These are phyloP conservation scores for Xenopus laevis DNA, from an alignment of 2,113 vertebrate species.

Conservation along the genomic window DNA sequence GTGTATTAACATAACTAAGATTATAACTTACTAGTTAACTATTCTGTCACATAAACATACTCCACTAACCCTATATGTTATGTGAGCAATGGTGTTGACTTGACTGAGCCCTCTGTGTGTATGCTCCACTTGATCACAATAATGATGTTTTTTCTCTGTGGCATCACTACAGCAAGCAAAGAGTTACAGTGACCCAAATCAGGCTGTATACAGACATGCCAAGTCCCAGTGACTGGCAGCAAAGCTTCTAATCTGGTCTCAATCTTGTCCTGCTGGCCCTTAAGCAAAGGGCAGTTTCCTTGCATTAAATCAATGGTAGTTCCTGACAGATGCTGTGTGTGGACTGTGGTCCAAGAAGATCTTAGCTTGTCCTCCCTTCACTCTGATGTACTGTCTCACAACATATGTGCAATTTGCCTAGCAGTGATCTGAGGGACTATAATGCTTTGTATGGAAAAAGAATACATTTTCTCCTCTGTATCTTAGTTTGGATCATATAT, in stretches of 20 bases:
- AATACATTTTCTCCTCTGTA: not conserved
- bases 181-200: conserved; percentile 69
- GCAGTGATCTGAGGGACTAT: conserved; percentile 47
- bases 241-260: conserved; percentile 53
- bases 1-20: no score
- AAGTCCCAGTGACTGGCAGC: conserved; percentile 61
- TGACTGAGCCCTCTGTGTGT: not conserved
- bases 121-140: not conserved
- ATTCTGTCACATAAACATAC: no score
- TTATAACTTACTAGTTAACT: no score
- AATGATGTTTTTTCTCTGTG: not conserved
- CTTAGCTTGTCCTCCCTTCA: conserved; percentile 31
- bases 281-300: conserved; percentile 61
- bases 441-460: not conserved
- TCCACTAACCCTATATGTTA: no score
- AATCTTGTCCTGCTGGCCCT: conserved; percentile 56
- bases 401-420: conserved; percentile 54
- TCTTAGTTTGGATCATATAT: not conserved
- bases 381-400: conserved; percentile 56
- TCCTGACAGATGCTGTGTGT: conserved; percentile 65
- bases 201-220: conserved; percentile 61
- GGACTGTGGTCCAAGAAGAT: conserved; percentile 51
- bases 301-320: conserved; percentile 62
- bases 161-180: conserved; percentile 54
- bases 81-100: not conserved